phyloP scores from a whole-genome alignment of 2,888 invertebrate species.

The Heteromyza rotundicornis region DNA sequence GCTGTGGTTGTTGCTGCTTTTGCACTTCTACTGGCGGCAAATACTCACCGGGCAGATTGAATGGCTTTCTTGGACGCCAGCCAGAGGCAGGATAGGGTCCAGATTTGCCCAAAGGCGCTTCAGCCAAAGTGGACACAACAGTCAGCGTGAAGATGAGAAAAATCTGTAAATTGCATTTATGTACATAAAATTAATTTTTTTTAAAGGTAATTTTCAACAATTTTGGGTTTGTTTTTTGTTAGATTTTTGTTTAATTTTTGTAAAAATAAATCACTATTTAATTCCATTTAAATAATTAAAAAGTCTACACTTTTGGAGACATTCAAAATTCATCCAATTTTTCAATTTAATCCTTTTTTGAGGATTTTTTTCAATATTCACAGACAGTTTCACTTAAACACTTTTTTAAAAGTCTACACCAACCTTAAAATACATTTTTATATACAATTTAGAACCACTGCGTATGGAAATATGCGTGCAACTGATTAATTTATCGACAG shows the following conservation, averaged over 20 bases:
- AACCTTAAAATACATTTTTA: conserved; percentile 40
- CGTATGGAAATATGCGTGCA: conserved; percentile 25
- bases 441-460: conserved; percentile 13
- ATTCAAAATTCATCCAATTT: too few relatives aligned
- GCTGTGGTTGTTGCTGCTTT: conserved; percentile 19
- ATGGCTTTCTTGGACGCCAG: conserved; percentile 59
- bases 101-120: conserved; percentile 35
- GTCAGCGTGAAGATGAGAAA: conserved; percentile 30
- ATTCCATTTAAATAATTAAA: too few relatives aligned
- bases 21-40: conserved; percentile 33
- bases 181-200: too few relatives aligned
- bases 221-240: too few relatives aligned
- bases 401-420: not conserved
- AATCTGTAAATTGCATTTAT: conserved; percentile 31
- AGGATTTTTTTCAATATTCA: not conserved
- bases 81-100: conserved; percentile 61
- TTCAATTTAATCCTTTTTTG: not conserved
- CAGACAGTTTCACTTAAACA: too few relatives aligned
- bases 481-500: conserved; percentile 35
- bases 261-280: too few relatives aligned
- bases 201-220: too few relatives aligned
- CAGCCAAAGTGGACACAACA: conserved; percentile 34
- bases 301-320: too few relatives aligned
- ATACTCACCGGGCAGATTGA: conserved; percentile 55
- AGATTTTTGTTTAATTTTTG: too few relatives aligned